These are phyloP conservation scores for Colletes gigas DNA, from an alignment of 1,140 invertebrate genomes.

Conservation along the genomic window DNA sequence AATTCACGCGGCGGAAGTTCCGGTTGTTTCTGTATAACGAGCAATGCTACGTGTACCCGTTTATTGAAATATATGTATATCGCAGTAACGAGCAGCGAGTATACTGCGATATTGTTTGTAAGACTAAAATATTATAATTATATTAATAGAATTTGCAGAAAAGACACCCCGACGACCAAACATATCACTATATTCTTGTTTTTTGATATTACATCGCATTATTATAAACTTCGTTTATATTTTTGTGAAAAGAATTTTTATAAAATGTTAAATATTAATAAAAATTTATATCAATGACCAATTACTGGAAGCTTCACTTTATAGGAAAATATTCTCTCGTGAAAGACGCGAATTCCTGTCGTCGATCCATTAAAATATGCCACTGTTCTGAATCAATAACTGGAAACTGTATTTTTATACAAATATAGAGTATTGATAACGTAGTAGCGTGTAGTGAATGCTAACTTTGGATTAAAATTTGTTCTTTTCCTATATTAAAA, in stretches of 20 bases:
- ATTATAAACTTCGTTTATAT: too few relatives aligned
- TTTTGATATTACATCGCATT: too few relatives aligned
- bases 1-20: conserved; percentile 20
- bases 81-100: neutral
- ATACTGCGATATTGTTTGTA: conserved; percentile 5
- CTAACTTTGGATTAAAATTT: neutral
- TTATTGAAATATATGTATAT: neutral
- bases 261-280: too few relatives aligned
- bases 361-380: neutral
- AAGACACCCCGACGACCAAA: neutral
- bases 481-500: too few relatives aligned
- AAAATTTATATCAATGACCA: too few relatives aligned
- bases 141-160: neutral
- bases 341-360: neutral
- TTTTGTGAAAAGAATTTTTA: too few relatives aligned
- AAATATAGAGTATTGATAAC: neutral
- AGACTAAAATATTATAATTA: neutral
- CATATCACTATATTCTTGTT: too few relatives aligned
- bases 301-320: too few relatives aligned
- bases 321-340: neutral
- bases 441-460: neutral
- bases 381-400: neutral
- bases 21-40: conserved; percentile 29
- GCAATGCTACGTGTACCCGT: conserved; percentile 1
- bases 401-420: neutral